Evolutionary conservation across 30 jellyfish, hydroid and myxozoan genomes (phyloP), one percentile per base, ranked within the genome.

Genomic region (Turritopsis dohrnii): DNA sequence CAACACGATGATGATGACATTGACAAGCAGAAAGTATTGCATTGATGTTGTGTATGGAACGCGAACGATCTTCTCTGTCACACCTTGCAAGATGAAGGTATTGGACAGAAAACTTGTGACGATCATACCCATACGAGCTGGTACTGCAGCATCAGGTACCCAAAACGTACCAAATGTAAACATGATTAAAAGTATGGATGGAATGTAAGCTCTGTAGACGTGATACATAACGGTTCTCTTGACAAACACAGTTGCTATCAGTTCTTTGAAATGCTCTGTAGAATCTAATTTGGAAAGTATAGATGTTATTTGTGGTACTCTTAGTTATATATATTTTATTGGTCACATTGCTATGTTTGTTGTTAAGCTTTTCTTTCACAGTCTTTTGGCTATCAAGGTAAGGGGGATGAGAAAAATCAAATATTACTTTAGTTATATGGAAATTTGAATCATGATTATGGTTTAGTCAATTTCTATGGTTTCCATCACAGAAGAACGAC

Each of bases 121-220:
- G 9, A 75, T 75, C 83, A 75, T 27, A 21, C 83, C 83, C 66
- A 75, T 75, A 25, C 83, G 83, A 27, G 83, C 83, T 5, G 83
- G 83, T 22, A 75, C 83, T 22, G 83, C 83, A 21, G 66, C 41
- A 72, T 1, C 83, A 29, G 83, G 83, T 5, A 75, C 83, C 83
- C 83, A 75, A 21, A 25, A 75, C 16, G 83, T 25, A 22, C 66
- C 83, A 27, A 75, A 75, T 27, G 60, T 75, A 30, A 75, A 75
- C 28, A 75, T 75, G 26, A 75, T 22, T 75, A 75, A 30, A 21
- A 75, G 60, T 23, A 75, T 26, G 60, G 83, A 75, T 25, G 83
- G 83, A 75, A 75, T 75, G 22, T 75, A 75, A 0, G 66, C 60
- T 75, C 83, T 75, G 21, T 75, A 75, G 0, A 75, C 66, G 60